Percentiles rank a stretch among this genome's conserved stretches.
These are phyloP conservation scores for Gobionotothen gibberifrons DNA, from an alignment of 2,797 vertebrate genomes.

Conservation along the genomic window DNA sequence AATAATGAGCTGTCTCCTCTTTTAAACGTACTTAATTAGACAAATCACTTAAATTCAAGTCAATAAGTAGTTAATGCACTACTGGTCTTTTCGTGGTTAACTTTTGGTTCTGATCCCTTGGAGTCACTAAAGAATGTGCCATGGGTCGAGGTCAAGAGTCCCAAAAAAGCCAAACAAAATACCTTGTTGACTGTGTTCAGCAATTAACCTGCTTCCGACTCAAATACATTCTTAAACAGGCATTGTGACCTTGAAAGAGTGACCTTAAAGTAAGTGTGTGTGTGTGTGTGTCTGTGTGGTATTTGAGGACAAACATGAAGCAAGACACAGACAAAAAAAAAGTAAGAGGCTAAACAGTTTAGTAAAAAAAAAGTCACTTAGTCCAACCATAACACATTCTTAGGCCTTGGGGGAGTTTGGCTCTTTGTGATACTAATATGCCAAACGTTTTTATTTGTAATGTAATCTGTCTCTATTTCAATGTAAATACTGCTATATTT, in stretches of 20 bases:
- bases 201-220: conserved; percentile 50
- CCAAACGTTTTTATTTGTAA: not conserved
- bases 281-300: no score
- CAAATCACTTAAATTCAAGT: not conserved
- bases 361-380: not conserved
- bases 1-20: not conserved
- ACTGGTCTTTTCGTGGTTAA: conserved; percentile 6
- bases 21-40: not conserved
- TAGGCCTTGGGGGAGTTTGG: not conserved
- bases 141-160: conserved; percentile 67
- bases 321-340: not conserved
- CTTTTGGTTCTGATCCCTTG: conserved; percentile 31
- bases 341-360: not conserved
- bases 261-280: conserved; percentile 10
- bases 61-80: conserved; percentile 21
- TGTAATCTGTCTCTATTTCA: not conserved
- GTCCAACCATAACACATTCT: not conserved
- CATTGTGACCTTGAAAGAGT: not conserved
- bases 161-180: conserved; percentile 51
- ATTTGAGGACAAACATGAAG: no score
- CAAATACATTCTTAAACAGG: conserved; percentile 50
- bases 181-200: conserved; percentile 61
- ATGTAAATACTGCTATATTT: no score
- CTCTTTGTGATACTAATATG: not conserved
- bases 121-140: conserved; percentile 61